Evolutionary conservation across 2,113 vertebrate species (phyloP), one percentile per base, ranked within the genome.

Genomic region (Pycnonotus jocosus): DNA sequence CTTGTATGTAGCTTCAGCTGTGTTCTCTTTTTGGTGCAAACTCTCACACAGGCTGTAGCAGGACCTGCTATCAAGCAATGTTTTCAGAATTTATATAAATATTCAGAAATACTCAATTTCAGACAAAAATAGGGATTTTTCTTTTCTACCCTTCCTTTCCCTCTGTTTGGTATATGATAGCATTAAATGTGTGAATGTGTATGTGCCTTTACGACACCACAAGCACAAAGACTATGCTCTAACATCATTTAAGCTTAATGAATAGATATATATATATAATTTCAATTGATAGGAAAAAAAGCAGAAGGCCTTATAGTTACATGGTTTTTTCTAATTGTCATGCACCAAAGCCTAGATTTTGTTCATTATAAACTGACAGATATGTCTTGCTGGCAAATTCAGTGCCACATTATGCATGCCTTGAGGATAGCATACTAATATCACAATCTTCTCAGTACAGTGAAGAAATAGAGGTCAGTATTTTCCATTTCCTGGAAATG

Each of bases 401-500:
- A 79, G 22, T 92, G 79, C 74, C 76, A 56, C 48, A 79, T 92
- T 93, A 82, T 74, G 30, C 73, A 66, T 91, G 93, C 81, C 86
- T 68, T 69, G 58, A 25, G 77, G 54, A 13, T 51, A 74, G 37
- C 86, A 85, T 83, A 68, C 64, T 95, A 93, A 85, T 88, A 91
- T 54, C 54, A 56, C 65, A 74, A 12, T 95, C 61, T 90, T 95
- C 66, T 95, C 54, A 81, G 80, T 65, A 65, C 18, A 81, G 78
- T 76, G 73, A 23, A 92, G 74, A 95, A 97, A 66, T 81, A 93
- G 89, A 95, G 89, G 92, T 95, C 93, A 94, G 6, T 93, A 92
- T 95, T 96, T 97, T 96, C 96, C 92, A 94, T 95, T 96, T 97
- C 94, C 96, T 97, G 95, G 93, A 95, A 97, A 79, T 88, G 60